Conservation (phyloP, 2,113 vertebrate species). For the Loxodonta africana region DNA sequence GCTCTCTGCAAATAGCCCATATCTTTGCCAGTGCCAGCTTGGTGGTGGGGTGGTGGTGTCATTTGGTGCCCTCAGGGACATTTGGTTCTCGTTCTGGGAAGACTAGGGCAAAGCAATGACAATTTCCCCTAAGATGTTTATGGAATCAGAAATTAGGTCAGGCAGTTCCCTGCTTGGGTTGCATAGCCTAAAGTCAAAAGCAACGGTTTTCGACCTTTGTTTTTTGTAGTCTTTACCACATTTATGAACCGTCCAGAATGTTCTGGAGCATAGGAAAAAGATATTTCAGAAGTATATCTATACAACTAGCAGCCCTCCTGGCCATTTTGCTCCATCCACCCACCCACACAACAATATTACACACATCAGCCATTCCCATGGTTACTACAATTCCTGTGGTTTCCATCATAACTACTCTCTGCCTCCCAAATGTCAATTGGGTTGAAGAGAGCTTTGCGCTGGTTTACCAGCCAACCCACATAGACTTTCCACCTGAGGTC, state of each 20-base stretch:
- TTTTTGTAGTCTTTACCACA: conserved; percentile 43
- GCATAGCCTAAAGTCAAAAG: conserved; percentile 55
- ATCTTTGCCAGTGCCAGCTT: conserved; percentile 69
- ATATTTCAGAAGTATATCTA: conserved; percentile 1
- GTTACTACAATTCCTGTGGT: not conserved
- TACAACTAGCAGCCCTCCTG: not conserved
- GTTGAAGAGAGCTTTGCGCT: not conserved
- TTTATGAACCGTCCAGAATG: conserved; percentile 25
- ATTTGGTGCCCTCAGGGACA: conserved; percentile 67
- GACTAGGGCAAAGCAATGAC: conserved; percentile 63
- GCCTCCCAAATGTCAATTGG: not conserved
- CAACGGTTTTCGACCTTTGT: conserved; percentile 25
- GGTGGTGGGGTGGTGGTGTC: conserved; percentile 69
- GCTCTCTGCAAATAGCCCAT: conserved; percentile 81
- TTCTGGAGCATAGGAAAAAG: not conserved
- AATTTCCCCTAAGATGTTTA: conserved; percentile 68
- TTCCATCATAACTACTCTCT: not conserved
- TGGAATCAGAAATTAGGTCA: conserved; percentile 77
- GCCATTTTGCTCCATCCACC: not conserved
- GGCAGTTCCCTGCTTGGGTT: conserved; percentile 57
- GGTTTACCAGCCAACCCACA: not conserved
- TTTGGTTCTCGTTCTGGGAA: conserved; percentile 81
- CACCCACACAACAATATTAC: not conserved
- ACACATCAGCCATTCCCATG: not conserved
- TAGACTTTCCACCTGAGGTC: conserved; percentile 19